These are phyloP conservation scores for Knipowitschia caucasica DNA, from an alignment of 2,797 vertebrate genomes.

Conservation along the genomic window DNA sequence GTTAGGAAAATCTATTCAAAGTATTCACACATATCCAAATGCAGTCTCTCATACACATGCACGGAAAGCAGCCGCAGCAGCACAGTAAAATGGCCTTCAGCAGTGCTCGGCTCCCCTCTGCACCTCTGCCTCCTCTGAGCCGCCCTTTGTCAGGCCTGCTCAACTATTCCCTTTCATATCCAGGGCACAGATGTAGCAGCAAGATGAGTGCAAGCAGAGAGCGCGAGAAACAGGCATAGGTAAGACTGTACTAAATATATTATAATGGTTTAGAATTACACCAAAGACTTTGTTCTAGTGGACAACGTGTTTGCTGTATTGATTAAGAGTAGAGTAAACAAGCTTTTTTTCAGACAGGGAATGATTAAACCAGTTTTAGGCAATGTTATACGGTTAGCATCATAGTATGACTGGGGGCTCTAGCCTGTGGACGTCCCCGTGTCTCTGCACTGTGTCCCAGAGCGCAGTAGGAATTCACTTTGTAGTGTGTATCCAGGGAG, in stretches of 20 bases:
- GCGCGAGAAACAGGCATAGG: constrained; percentile 12
- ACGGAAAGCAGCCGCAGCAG: not conserved
- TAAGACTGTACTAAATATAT: constrained; percentile 14
- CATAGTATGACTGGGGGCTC: constrained; percentile 58
- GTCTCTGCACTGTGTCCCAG: constrained; percentile 64
- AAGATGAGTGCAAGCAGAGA: constrained; percentile 30
- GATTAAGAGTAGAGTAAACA: constrained; percentile 22
- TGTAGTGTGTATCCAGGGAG: constrained; percentile 71
- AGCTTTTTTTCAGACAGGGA: constrained; percentile 27
- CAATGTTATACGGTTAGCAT: constrained; percentile 31
- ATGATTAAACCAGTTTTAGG: constrained; percentile 46
- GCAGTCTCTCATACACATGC: constrained; percentile 2
- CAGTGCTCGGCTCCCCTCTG: constrained; percentile 62
- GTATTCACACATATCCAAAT: constrained; percentile 12
- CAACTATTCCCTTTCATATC: constrained; percentile 75
- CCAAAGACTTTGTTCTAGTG: not conserved
- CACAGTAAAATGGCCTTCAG: constrained; percentile 62
- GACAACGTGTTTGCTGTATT: not conserved
- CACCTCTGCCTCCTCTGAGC: constrained; percentile 69
- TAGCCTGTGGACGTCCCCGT: constrained; percentile 65
- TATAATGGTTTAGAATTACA: constrained; percentile 2
- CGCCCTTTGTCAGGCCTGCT: constrained; percentile 68
- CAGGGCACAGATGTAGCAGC: constrained; percentile 67
- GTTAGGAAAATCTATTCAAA: constrained; percentile 39
- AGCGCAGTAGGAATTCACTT: constrained; percentile 72